Conservation (phyloP, 1,140 invertebrate genomes). For the Metaphire vulgaris region DNA sequence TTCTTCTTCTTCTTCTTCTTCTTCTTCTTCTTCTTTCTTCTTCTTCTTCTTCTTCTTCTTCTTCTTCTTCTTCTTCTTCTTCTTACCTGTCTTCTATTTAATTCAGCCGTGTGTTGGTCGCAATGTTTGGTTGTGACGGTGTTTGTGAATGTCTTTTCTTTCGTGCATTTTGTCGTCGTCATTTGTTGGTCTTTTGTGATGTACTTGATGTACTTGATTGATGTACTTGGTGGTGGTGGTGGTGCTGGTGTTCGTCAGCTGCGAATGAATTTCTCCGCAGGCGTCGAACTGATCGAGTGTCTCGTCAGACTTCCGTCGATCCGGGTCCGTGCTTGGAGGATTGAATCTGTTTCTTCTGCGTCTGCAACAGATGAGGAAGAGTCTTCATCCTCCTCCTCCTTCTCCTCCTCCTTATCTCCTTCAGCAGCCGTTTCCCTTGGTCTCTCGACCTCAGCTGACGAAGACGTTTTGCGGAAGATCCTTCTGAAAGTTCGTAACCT, state of each 20-base stretch:
- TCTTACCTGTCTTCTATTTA: background rate
- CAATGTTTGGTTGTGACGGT: no score
- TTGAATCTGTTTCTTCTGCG: background rate
- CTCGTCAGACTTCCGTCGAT: background rate
- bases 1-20: background rate
- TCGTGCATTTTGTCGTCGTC: no score
- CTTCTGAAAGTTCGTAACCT: background rate
- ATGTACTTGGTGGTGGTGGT: no score
- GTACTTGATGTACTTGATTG: no score
- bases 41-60: background rate
- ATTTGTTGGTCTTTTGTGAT: no score
- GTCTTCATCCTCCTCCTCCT: background rate
- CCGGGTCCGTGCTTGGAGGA: background rate
- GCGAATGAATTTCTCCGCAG: constrained; percentile 3
- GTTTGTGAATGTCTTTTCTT: no score
- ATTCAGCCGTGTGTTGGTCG: no score
- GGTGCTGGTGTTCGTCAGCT: no score
- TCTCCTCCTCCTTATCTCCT: background rate
- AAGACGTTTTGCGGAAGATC: background rate
- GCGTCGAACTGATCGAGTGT: background rate
- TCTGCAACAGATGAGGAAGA: background rate
- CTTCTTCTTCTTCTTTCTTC: background rate
- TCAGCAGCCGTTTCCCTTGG: background rate
- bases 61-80: background rate
- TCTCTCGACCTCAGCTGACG: background rate